Evolutionary conservation across 1,140 invertebrate genomes (phyloP), one percentile per base, ranked within the genome.

Genomic region (Stegodyphus mimosarum): DNA sequence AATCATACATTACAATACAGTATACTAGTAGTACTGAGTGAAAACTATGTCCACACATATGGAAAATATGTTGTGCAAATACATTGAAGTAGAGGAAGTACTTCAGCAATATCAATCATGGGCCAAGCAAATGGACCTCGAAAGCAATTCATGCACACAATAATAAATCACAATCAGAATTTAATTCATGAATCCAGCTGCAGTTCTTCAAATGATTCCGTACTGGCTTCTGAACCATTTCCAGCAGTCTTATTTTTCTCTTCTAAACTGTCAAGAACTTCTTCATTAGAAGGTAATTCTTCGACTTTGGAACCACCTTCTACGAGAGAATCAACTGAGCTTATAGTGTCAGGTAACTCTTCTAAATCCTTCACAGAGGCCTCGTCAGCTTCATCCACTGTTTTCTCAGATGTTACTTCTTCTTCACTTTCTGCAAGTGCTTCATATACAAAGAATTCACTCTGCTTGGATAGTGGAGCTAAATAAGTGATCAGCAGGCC

Each of bases 371-470:
- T 78, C 55, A 60, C 13, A 15, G 74, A 77, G 5, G 49, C 33
- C 53, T 78, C 83, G 48, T 86, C 83, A 17, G 53, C 66, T n/a
- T 77, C 75, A 73, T 77, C 81, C 7, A 76, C 81, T 11, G 81
- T 84, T 53, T 84, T 84, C 13, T 84, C 81, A 15, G 85, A 86
- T 5, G 76, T 78, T 7, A 78, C 70, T 18, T 87, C 87, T 55
- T 88, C 86, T 75, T 88, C 77, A 63, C 84, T 86, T 33, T 87
- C 88, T 78, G 88, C 87, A 51, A 85, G 86, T 15, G 88, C 89
- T 84, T 91, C 91, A 66, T 90, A 89, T 2, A 92, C 91, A 86
- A 90, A 92, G 87, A 92, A 92, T 71, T 91, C 90, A 74, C 91
- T 89, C 85, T 92, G 91, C 74, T 89, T 90, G 6, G 91, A 89